Evolutionary conservation across 2,888 invertebrate species (phyloP).

Genomic region (Heliconius sara): DNA sequence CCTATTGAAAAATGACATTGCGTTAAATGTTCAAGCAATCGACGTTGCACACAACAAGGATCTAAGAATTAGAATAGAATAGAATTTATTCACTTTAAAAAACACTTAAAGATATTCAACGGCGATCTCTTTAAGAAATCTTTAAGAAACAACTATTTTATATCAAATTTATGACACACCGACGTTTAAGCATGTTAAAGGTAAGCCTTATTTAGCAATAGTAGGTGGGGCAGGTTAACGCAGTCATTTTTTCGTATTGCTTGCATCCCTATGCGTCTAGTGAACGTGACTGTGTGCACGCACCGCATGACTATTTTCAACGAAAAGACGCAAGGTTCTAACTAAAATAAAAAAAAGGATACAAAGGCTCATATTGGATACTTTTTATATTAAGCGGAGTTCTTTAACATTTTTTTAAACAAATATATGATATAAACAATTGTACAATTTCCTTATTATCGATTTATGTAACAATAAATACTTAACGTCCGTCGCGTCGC

Average conservation of each 20-base stretch:
- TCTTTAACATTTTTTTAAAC: background rate
- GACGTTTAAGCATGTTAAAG: conserved; percentile 53
- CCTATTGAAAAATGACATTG: background rate
- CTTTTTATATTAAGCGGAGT: background rate
- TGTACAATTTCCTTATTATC: conserved; percentile 37
- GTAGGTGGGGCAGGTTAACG: conserved; percentile 61
- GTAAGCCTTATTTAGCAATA: conserved; percentile 48
- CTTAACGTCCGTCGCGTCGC: conserved; percentile 18
- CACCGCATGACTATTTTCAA: conserved; percentile 13
- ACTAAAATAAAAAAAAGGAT: background rate
- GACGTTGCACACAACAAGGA: conserved; percentile 3
- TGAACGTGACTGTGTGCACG: conserved; percentile 73
- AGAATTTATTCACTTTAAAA: background rate
- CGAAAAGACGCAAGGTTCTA: background rate
- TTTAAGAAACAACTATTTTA: conserved; percentile 9
- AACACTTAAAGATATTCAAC: no score
- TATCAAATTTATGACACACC: conserved; percentile 51
- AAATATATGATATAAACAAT: conserved; percentile 10
- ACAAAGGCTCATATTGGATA: background rate
- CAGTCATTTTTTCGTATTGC: conserved; percentile 47
- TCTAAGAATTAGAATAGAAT: background rate
- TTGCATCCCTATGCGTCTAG: conserved; percentile 45
- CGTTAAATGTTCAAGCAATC: background rate
- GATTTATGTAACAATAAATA: conserved; percentile 25
- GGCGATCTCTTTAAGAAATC: no score